phyloP scores from a whole-genome alignment of 2,888 invertebrate genomes.

The Epiperipatus broadwayi region DNA sequence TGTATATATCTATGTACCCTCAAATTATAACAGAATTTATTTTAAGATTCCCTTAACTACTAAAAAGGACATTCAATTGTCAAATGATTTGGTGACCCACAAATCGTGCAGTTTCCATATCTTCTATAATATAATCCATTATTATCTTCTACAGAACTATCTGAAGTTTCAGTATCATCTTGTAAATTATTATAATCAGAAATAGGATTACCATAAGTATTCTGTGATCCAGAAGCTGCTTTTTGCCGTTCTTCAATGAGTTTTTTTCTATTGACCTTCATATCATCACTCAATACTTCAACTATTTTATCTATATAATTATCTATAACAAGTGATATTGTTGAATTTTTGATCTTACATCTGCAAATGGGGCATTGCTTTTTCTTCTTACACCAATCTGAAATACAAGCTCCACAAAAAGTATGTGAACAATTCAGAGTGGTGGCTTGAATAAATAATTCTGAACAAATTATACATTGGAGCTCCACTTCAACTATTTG shows the following conservation, averaged over 20 bases:
- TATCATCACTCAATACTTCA: slow-evolving; percentile 40
- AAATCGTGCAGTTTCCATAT: slow-evolving; percentile 39
- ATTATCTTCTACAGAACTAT: slow-evolving; percentile 24
- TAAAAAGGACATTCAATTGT: slow-evolving; percentile 23
- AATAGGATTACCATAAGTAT: no score
- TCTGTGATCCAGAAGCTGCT: no score
- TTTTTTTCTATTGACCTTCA: slow-evolving; percentile 37
- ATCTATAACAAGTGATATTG: slow-evolving; percentile 44
- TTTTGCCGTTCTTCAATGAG: slow-evolving; percentile 36
- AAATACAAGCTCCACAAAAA: slow-evolving; percentile 50
- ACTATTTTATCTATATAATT: slow-evolving; percentile 51
- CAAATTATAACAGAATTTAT: no score
- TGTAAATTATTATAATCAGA: slow-evolving; percentile 33
- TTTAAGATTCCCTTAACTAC: no score
- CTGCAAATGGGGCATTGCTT: slow-evolving; percentile 52
- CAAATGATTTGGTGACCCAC: slow-evolving; percentile 30
- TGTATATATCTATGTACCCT: no score
- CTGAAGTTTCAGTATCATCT: slow-evolving; percentile 15
- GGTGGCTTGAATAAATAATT: slow-evolving; percentile 47
- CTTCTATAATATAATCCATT: slow-evolving; percentile 38
- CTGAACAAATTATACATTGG: slow-evolving; percentile 53
- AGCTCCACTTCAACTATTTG: slow-evolving; percentile 52
- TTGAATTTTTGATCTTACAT: slow-evolving; percentile 33
- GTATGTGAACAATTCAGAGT: slow-evolving; percentile 53
- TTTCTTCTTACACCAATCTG: slow-evolving; percentile 46